Evolutionary conservation across 2,888 invertebrate species (phyloP), one percentile per base, ranked within the genome.

Genomic region (Hirtodrosophila histrioides): DNA sequence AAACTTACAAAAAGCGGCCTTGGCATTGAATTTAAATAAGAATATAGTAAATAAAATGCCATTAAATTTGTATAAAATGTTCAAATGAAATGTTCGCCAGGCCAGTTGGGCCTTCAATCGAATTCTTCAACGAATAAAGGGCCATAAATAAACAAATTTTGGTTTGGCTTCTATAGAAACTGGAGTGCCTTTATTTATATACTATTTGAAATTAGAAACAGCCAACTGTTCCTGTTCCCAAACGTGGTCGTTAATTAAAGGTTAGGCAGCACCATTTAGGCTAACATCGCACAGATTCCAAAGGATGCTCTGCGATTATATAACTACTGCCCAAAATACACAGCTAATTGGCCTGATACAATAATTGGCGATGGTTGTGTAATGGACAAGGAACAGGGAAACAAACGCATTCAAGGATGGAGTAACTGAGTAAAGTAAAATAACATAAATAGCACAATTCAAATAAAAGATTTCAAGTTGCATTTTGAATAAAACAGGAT

Each of bases 201-300:
- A 27, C 3, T 27, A 80, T 69, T 78, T 56, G 44, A 78, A 82
- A 79, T 71, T 69, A 60, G 64, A 75, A 72, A 60, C 62, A 66
- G 72, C 75, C 62, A 74, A 71, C 61, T 68, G 69, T 54, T 71
- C 64, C 61, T 68, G 69, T 54, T 71, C 64, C 69, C 66, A 70
- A 66, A 77, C 77, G 74, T 56, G 55, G 72, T 53, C 67, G 80
- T 78, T 83, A 80, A 80, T 83, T 73, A 78, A 50, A 46, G 60
- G 51, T 43, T 55, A 48, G 54, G 24, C 57, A 46, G 63, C 54
- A 50, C 35, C 49, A 12, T 27, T 48, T 48, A 48, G 55, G 27
- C 45, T 45, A 39, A 46, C 12, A 24, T 17, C 10, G 11, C 4
- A 10, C 46, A 55, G 46, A 46, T 46, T 43, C 51, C 49, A 43